Base-by-base conservation (phyloP, 2,797 vertebrate genomes). In the Pseudochromis fuscus region DNA sequence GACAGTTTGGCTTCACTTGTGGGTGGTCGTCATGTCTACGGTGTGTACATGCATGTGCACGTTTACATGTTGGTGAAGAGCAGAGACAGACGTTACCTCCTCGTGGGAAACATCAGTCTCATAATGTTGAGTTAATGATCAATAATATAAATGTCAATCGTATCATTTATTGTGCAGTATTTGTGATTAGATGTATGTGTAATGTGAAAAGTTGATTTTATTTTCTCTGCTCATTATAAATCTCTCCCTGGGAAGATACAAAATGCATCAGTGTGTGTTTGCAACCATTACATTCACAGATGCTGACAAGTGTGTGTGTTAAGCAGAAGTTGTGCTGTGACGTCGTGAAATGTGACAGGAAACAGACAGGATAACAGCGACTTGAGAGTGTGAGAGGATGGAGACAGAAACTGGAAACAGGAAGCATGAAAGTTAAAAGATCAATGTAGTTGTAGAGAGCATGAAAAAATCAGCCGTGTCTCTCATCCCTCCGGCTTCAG, bases 401-500 rank as follows among this genome's bases (percentile, higher is more conserved):
- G 7, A 21, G 33, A 11, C 15, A 19, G 15, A 56, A 60, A 61
- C 28, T 35, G 19, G 24, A 60, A 49, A 49, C 30, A 9, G 31
- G 23, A 38, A 28, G 45, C 50, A n/a, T 57, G 55, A 13, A 30
- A 62, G 56, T 37, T 46, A 37, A 61, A 62, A 69, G 40, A 62
- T 62, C 33, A 40, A n/a, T 67, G 56, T 50, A 67, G 37, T 16
- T 64, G 44, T 23, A 40, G 48, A 72, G 16, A 40, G 33, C 42
- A 58, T 60, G 48, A 31, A 28, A 67, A 58, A 37, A 53, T 9
- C 23, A 45, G 59, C 15, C 23, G 21, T 45, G 53, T 11, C 31
- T 44, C 21, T 12, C 66, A 62, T 50, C 60, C 19, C 33, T 59
- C 35, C 25, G 53, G 58, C 52, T 53, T 64, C 27, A 53, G 59